Conservation (phyloP, 2,113 vertebrate species). For the Cariama cristata region DNA sequence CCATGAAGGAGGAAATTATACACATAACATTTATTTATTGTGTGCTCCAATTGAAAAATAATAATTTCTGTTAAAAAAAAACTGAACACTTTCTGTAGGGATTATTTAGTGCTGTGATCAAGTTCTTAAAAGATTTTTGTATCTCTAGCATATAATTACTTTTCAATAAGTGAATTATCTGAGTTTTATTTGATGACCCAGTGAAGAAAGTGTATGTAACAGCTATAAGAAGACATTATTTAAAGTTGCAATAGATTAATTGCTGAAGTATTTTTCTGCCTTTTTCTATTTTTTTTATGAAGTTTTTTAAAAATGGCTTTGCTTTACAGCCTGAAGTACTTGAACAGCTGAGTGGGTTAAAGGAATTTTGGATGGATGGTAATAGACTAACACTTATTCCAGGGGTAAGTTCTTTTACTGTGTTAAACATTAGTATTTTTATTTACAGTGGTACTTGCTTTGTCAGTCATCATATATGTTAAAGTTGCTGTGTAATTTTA, state of each 20-base stretch:
- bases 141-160: not conserved
- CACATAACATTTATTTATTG: not conserved
- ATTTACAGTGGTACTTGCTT: not conserved
- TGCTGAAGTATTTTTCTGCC: not conserved
- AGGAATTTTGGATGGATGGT: conserved; percentile 98
- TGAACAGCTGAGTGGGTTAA: conserved; percentile 93
- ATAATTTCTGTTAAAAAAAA: not conserved
- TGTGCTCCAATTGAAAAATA: not conserved
- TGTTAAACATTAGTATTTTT: not conserved
- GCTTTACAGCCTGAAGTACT: conserved; percentile 93
- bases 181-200: not conserved
- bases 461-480: not conserved
- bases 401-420: conserved; percentile 83
- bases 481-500: not conserved
- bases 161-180: not conserved
- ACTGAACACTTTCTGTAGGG: not conserved
- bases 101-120: not conserved
- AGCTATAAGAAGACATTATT: not conserved
- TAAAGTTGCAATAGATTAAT: not conserved
- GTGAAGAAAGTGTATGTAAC: not conserved
- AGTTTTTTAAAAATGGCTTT: not conserved
- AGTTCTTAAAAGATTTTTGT: not conserved
- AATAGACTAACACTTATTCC: conserved; percentile 96
- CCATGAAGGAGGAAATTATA: not conserved
- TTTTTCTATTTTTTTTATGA: not conserved